Conservation (phyloP, 2,797 vertebrate genomes). For the Orestias chungarensis region DNA sequence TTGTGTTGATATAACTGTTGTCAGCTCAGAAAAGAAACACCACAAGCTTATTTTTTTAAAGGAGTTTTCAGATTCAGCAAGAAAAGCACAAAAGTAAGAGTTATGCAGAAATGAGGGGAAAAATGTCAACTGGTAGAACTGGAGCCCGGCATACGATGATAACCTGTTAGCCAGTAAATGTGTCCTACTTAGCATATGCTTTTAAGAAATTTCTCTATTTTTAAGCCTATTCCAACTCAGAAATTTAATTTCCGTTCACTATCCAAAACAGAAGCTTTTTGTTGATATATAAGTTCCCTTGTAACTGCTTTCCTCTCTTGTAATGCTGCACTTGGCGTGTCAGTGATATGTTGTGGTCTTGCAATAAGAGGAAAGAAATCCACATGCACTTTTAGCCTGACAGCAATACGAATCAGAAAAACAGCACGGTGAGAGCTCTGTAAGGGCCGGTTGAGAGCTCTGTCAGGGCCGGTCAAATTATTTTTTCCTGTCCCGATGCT, state of each 20-base stretch:
- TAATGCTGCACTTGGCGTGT: slow-evolving; percentile 11
- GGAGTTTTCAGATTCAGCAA: neutral
- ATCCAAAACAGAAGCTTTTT: slow-evolving; percentile 3
- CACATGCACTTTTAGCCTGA: slow-evolving; percentile 48
- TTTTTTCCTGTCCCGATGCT: slow-evolving; percentile 58
- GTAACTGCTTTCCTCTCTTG: slow-evolving; percentile 5
- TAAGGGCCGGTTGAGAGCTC: slow-evolving; percentile 66
- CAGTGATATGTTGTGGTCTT: slow-evolving; percentile 24
- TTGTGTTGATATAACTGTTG: slow-evolving; percentile 2
- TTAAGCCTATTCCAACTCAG: neutral
- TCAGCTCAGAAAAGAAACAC: neutral
- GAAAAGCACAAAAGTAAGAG: neutral
- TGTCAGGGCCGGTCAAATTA: slow-evolving; percentile 69
- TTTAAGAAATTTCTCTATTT: slow-evolving; percentile 5
- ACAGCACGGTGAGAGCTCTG: slow-evolving; percentile 66
- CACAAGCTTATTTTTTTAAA: neutral
- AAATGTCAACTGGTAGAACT: neutral
- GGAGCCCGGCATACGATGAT: slow-evolving; percentile 5
- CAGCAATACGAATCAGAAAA: slow-evolving; percentile 51
- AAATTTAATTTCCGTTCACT: slow-evolving; percentile 8
- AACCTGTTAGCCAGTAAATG: slow-evolving; percentile 8
- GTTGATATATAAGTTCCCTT: slow-evolving; percentile 17
- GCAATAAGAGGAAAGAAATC: slow-evolving; percentile 45
- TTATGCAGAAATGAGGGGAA: neutral
- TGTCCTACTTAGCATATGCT: slow-evolving; percentile 12